These are phyloP conservation scores for Sminthurinus aureus DNA, from an alignment of 2,888 invertebrate species.

Conservation along the genomic window DNA sequence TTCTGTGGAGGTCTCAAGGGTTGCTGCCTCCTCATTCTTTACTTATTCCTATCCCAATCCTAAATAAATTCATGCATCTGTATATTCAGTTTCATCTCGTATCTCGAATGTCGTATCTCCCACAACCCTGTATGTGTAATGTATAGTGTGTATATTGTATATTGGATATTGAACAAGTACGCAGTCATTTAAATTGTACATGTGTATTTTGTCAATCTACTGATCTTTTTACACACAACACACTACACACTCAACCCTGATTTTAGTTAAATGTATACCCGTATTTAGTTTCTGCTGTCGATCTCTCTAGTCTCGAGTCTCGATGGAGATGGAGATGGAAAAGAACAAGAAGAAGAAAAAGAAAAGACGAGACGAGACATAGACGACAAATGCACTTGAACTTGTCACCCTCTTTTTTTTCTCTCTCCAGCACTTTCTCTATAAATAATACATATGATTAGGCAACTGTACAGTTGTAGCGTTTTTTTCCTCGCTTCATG, in stretches of 20 bases:
- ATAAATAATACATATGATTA: background rate
- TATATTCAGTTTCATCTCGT: background rate
- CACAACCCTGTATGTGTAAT: background rate
- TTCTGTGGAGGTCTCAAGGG: slow-evolving; percentile 39
- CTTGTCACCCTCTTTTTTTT: slow-evolving; percentile 36
- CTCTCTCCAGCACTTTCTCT: background rate
- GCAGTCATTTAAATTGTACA: too few relatives aligned
- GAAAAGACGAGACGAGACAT: too few relatives aligned
- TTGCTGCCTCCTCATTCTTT: slow-evolving; percentile 21
- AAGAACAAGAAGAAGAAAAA: too few relatives aligned
- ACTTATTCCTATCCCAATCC: slow-evolving; percentile 6
- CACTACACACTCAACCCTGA: background rate
- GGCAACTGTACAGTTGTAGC: background rate
- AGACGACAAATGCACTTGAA: slow-evolving; percentile 34
- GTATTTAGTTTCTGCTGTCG: too few relatives aligned
- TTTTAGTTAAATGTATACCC: too few relatives aligned
- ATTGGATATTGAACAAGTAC: background rate
- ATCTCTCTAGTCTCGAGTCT: background rate
- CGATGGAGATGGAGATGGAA: too few relatives aligned
- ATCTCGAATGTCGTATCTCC: slow-evolving; percentile 5
- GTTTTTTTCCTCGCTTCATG: background rate
- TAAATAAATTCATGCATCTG: background rate
- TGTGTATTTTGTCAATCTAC: too few relatives aligned
- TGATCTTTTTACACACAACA: too few relatives aligned
- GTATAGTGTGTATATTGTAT: background rate